Conservation (phyloP, 2,888 invertebrate species). For the Lochmaea crataegi region DNA sequence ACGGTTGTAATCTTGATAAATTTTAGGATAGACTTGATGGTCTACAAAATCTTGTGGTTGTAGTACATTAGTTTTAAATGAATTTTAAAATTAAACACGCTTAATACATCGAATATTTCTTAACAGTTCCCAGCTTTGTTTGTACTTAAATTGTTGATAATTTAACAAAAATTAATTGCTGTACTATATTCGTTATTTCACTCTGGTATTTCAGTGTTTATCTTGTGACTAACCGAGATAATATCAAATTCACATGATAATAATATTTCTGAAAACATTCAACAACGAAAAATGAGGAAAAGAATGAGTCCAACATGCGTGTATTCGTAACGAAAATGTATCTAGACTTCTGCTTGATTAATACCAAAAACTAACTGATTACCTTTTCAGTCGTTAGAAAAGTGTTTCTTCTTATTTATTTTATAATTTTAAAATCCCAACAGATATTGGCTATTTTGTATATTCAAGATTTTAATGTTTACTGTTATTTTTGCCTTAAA, state of each 20-base stretch:
- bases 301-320: no score
- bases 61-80: neutral
- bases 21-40: neutral
- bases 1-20: neutral
- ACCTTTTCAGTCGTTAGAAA: no score
- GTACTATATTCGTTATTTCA: neutral
- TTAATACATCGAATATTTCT: neutral
- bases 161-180: neutral
- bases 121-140: neutral
- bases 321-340: no score
- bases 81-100: neutral
- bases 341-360: no score
- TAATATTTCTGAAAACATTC: neutral
- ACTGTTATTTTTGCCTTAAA: no score
- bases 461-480: no score
- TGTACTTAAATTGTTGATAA: conserved; percentile 4
- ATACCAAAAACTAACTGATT: no score
- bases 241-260: neutral
- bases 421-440: no score
- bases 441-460: no score
- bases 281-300: no score
- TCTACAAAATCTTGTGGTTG: neutral
- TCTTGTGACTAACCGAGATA: neutral
- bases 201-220: conserved; percentile 3
- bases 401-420: no score